Conservation (phyloP, 2,113 vertebrate species). For the Siniperca chuatsi region DNA sequence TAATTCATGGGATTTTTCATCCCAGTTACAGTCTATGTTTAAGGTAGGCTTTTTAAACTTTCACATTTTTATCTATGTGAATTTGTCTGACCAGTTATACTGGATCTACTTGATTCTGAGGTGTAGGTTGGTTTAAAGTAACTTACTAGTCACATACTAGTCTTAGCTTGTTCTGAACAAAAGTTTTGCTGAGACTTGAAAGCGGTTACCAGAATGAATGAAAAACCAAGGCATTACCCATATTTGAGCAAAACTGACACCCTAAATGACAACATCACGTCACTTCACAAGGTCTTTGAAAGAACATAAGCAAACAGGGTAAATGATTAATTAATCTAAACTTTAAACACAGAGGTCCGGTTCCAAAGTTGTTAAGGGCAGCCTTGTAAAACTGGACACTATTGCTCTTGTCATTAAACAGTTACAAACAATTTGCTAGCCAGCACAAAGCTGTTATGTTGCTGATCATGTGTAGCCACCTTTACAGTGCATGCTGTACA, state of each 20-base stretch:
- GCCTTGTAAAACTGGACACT: conserved; percentile 25
- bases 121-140: background rate
- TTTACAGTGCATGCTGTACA: conserved; percentile 1
- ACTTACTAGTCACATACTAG: background rate
- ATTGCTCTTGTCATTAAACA: conserved; percentile 57
- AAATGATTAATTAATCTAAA: conserved; percentile 41
- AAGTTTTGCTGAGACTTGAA: background rate
- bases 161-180: background rate
- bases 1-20: background rate
- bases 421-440: conserved; percentile 42
- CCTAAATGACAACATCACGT: conserved; percentile 1
- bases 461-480: conserved; percentile 2
- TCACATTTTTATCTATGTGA: background rate
- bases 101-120: background rate
- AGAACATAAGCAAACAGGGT: conserved; percentile 26
- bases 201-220: background rate
- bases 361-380: conserved; percentile 19
- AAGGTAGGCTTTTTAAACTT: background rate
- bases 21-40: background rate
- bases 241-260: background rate
- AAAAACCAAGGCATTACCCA: background rate
- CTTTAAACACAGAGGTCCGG: conserved; percentile 24
- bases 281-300: background rate
- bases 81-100: background rate
- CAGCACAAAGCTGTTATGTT: conserved; percentile 27